Evolutionary conservation across 2,797 vertebrate genomes (phyloP).

Genomic region (Mus caroli): DNA sequence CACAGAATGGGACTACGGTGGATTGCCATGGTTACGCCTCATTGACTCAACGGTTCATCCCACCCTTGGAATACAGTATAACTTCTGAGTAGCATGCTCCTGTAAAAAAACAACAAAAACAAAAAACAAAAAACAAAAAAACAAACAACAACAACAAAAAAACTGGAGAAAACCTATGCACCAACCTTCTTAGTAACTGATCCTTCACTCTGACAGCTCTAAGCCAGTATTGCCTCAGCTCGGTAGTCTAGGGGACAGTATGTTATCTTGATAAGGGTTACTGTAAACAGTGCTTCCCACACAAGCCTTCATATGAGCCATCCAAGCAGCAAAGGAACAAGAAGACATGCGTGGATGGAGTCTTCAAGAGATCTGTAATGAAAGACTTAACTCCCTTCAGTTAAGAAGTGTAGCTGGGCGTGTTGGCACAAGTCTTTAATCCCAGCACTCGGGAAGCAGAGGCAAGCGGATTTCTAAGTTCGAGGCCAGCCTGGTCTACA

Average conservation of each 20-base stretch:
- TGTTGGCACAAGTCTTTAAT: too few relatives aligned
- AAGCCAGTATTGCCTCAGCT: conserved; percentile 17
- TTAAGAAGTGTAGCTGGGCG: conserved; percentile 45
- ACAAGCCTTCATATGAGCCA: conserved; percentile 82
- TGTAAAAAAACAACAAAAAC: background rate
- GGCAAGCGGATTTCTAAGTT: too few relatives aligned
- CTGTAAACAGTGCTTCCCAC: conserved; percentile 86
- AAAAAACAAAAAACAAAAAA: too few relatives aligned
- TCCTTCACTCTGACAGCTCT: conserved; percentile 27
- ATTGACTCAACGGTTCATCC: conserved; percentile 16
- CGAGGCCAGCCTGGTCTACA: too few relatives aligned
- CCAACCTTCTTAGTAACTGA: conserved; percentile 22
- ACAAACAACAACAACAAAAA: background rate
- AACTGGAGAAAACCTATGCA: conserved; percentile 10
- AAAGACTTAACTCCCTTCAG: conserved; percentile 93
- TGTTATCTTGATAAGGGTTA: conserved; percentile 55
- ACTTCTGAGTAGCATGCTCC: background rate
- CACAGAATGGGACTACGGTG: conserved; percentile 31
- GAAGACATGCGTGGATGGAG: conserved; percentile 86
- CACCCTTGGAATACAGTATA: conserved; percentile 17
- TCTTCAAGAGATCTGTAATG: conserved; percentile 91
- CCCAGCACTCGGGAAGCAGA: too few relatives aligned
- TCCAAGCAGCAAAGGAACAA: conserved; percentile 83
- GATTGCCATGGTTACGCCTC: conserved; percentile 22
- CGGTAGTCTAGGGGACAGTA: conserved; percentile 58